Conservation (phyloP, 2,113 vertebrate species). For the Enhydra lutris region DNA sequence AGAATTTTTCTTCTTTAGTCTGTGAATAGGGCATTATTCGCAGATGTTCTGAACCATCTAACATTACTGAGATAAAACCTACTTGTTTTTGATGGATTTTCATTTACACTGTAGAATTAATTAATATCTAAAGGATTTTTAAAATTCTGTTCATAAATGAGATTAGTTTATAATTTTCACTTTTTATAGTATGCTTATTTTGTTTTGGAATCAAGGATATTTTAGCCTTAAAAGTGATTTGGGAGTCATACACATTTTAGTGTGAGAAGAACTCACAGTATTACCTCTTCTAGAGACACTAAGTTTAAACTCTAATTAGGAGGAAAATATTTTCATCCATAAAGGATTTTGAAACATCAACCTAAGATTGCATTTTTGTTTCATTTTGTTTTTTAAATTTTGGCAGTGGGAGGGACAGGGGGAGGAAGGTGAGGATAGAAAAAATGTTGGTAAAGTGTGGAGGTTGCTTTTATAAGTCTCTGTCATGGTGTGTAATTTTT, state of each 20-base stretch:
- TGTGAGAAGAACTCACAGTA: not conserved
- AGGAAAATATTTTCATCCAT: conserved; percentile 29
- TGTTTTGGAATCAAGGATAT: not conserved
- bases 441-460: not conserved
- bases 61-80: not conserved
- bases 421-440: not conserved
- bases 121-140: conserved; percentile 43
- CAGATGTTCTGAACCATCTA: conserved; percentile 22
- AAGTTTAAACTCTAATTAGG: not conserved
- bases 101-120: conserved; percentile 7
- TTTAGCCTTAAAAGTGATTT: conserved; percentile 19
- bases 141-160: conserved; percentile 16
- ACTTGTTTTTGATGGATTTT: conserved; percentile 12
- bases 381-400: not conserved
- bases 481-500: not conserved
- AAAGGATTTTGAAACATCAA: conserved; percentile 31
- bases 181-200: conserved; percentile 20
- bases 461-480: not conserved
- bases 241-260: not conserved
- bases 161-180: not conserved
- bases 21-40: not conserved
- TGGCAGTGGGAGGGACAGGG: not conserved
- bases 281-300: not conserved
- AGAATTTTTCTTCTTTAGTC: conserved; percentile 35
- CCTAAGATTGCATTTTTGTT: not conserved